phyloP scores from a whole-genome alignment of 2,888 invertebrate genomes.

The Bellardia pandia region DNA sequence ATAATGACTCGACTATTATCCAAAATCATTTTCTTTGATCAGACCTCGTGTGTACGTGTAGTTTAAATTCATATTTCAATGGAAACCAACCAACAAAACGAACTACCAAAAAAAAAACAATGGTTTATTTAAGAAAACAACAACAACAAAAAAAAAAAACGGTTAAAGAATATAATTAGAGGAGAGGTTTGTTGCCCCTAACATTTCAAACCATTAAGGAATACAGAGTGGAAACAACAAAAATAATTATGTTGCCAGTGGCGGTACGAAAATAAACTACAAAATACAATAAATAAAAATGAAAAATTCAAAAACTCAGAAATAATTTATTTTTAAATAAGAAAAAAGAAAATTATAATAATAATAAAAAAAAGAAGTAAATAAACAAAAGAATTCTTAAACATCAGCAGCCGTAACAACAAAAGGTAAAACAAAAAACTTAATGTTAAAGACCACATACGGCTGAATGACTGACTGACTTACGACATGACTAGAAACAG shows the following conservation, averaged over 20 bases:
- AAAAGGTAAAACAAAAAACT: not conserved
- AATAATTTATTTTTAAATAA: conserved; percentile 54
- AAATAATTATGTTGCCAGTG: conserved; percentile 68
- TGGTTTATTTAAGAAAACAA: conserved; percentile 2
- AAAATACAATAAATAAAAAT: conserved; percentile 41
- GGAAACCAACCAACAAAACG: conserved; percentile 43
- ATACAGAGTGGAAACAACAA: conserved; percentile 54
- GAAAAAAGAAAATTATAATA: conserved; percentile 2
- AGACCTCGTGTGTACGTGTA: not conserved
- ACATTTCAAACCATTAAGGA: conserved; percentile 60
- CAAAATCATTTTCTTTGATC: no score
- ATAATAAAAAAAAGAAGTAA: conserved; percentile 45
- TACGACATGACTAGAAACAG: not conserved
- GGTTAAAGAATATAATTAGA: conserved; percentile 59
- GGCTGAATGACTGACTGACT: conserved; percentile 27
- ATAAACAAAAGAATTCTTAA: conserved; percentile 67
- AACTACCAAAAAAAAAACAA: conserved; percentile 48
- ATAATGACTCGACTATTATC: no score
- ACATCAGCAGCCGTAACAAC: conserved; percentile 7
- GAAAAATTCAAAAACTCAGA: conserved; percentile 45
- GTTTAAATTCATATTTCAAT: conserved; percentile 49
- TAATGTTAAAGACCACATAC: conserved; percentile 56
- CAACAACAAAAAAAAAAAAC: conserved; percentile 25
- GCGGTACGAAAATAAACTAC: conserved; percentile 47
- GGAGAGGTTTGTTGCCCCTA: conserved; percentile 63